A percentile compares a stretch with the other conserved stretches of the same genome.
Conservation (phyloP, 2,797 vertebrate genomes). For the Trachops cirrhosus region DNA sequence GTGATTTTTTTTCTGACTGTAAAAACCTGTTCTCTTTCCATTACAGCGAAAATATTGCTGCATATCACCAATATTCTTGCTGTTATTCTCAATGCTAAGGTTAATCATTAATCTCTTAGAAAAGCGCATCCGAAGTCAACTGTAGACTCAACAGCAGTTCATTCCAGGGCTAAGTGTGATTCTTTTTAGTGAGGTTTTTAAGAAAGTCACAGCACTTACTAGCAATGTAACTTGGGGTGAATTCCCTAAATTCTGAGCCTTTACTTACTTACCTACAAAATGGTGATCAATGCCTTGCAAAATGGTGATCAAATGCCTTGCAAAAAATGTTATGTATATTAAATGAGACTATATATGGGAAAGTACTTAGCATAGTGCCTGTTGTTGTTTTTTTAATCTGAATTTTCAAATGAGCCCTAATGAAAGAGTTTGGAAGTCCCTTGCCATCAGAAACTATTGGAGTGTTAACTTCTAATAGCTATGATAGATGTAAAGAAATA, state of each 20-base stretch:
- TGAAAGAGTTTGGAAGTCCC: constrained; percentile 37
- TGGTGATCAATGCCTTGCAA: neutral
- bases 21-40: neutral
- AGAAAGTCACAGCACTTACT: neutral
- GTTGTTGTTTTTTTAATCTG: neutral
- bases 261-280: constrained; percentile 46
- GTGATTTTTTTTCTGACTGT: neutral
- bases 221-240: neutral
- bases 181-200: neutral
- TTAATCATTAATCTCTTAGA: constrained; percentile 29
- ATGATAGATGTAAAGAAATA: constrained; percentile 29
- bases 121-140: neutral
- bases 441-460: constrained; percentile 33
- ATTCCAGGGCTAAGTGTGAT: neutral
- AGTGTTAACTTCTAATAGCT: constrained; percentile 44
- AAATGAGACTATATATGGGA: constrained; percentile 24
- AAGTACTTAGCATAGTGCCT: neutral
- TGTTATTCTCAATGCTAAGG: neutral
- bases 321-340: neutral
- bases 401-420: constrained; percentile 17
- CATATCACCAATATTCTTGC: neutral
- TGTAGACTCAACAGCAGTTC: neutral
- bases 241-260: neutral
- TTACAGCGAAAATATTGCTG: neutral
- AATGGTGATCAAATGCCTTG: neutral